A percentile compares a stretch with the other conserved stretches of the same genome.
Evolutionary conservation across 2,113 vertebrate genomes (phyloP).

Genomic region (Capricornis sumatraensis): DNA sequence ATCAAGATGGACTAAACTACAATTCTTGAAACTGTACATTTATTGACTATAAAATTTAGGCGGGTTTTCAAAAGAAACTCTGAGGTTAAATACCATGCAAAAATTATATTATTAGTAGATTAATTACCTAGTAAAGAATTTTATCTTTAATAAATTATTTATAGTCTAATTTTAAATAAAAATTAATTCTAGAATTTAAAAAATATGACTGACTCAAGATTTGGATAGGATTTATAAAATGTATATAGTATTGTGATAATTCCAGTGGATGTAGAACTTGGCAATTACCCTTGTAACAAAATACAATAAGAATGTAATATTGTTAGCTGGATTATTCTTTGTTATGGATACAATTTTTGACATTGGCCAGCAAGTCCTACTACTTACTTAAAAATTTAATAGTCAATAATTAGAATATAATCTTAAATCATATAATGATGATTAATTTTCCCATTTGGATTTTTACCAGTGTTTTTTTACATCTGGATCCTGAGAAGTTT

Average conservation of each 20-base stretch:
- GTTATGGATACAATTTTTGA: background rate
- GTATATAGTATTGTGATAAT: background rate
- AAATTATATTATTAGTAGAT: background rate
- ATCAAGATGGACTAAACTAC: background rate
- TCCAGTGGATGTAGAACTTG: background rate
- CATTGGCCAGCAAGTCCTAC: background rate
- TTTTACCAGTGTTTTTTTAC: constrained; percentile 1
- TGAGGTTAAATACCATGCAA: background rate
- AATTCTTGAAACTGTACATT: background rate
- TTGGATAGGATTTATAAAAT: background rate
- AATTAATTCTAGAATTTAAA: constrained; percentile 10
- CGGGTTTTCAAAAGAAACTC: background rate
- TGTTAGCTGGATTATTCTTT: background rate
- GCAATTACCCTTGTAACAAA: background rate
- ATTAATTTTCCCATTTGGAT: constrained; percentile 19
- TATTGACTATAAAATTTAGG: background rate
- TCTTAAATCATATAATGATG: background rate
- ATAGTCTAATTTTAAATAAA: constrained; percentile 4
- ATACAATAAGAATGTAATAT: background rate
- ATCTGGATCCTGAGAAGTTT: background rate
- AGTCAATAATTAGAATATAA: constrained; percentile 8
- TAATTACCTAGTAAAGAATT: background rate
- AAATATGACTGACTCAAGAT: background rate
- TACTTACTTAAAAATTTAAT: constrained; percentile 34
- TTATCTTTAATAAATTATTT: background rate